Conservation (phyloP, 2,113 vertebrate species). For the Megaceryle maxima region DNA sequence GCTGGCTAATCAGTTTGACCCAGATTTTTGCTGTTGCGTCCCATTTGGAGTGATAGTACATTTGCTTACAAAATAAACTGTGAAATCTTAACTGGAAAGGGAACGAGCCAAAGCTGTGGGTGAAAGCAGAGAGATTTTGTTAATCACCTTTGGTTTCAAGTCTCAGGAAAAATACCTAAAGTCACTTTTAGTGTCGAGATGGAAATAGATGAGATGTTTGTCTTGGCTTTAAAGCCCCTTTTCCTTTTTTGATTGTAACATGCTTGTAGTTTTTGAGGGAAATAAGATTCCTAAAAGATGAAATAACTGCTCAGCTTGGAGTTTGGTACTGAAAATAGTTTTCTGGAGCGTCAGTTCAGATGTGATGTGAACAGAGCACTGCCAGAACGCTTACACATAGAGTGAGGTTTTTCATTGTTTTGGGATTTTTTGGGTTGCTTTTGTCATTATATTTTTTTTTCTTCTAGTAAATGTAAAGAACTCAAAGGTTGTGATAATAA, state of each 20-base stretch:
- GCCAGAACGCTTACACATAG: background rate
- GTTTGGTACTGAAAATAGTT: background rate
- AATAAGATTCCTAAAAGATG: background rate
- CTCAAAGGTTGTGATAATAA: background rate
- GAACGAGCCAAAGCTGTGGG: background rate
- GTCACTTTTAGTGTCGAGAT: background rate
- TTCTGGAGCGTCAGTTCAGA: background rate
- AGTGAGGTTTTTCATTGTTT: background rate
- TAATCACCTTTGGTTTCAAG: fast-evolving
- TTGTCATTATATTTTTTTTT: background rate
- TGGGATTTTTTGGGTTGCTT: background rate
- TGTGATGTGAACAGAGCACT: background rate
- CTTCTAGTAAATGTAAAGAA: background rate
- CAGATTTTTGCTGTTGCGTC: background rate
- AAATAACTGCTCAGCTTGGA: background rate
- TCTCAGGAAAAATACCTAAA: background rate
- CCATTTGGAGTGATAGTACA: background rate
- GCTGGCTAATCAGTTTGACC: background rate
- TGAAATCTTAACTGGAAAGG: background rate
- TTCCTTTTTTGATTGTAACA: background rate
- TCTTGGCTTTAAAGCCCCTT: background rate
- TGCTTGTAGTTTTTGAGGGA: background rate
- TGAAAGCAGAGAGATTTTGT: background rate
- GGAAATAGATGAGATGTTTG: background rate
- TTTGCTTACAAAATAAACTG: background rate